A percentile compares a stretch with the other conserved stretches of the same genome.
These are phyloP conservation scores for Danaus melanippus DNA, from an alignment of 1,140 invertebrate genomes.

Conservation along the genomic window DNA sequence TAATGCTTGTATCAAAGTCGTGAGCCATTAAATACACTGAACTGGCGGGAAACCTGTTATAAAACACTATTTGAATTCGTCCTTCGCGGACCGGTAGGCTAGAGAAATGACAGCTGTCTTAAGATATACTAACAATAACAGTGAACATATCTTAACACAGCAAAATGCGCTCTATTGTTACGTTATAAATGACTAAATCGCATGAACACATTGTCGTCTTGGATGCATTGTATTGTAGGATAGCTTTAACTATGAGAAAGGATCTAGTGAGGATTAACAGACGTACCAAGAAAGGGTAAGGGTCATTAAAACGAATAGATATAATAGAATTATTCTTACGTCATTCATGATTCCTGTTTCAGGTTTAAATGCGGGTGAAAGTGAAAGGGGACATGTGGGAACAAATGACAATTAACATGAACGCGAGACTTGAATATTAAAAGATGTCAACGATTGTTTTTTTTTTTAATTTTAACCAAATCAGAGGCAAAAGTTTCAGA, in stretches of 20 bases:
- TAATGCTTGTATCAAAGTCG: conserved; percentile 9
- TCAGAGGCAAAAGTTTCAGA: no score
- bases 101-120: conserved; percentile 39
- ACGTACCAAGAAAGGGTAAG: conserved; percentile 29
- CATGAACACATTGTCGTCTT: conserved; percentile 3
- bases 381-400: conserved; percentile 17
- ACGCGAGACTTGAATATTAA: not conserved
- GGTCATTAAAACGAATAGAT: conserved; percentile 21
- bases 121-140: conserved; percentile 10
- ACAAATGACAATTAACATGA: conserved; percentile 22
- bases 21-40: conserved; percentile 5
- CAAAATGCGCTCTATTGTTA: conserved; percentile 4
- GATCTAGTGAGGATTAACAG: conserved; percentile 40
- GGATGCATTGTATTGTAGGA: conserved; percentile 13
- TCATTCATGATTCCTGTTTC: conserved; percentile 22
- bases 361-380: conserved; percentile 12
- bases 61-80: conserved; percentile 31
- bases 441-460: no score
- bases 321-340: conserved; percentile 43
- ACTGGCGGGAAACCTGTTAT: conserved; percentile 29
- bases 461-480: no score
- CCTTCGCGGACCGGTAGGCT: conserved; percentile 39
- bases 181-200: conserved; percentile 1
- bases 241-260: conserved; percentile 42
- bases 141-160: conserved; percentile 4